Percentiles rank a stretch among this genome's conserved stretches.
phyloP scores from a whole-genome alignment of 2,888 invertebrate species.

The Clusia tigrina region DNA sequence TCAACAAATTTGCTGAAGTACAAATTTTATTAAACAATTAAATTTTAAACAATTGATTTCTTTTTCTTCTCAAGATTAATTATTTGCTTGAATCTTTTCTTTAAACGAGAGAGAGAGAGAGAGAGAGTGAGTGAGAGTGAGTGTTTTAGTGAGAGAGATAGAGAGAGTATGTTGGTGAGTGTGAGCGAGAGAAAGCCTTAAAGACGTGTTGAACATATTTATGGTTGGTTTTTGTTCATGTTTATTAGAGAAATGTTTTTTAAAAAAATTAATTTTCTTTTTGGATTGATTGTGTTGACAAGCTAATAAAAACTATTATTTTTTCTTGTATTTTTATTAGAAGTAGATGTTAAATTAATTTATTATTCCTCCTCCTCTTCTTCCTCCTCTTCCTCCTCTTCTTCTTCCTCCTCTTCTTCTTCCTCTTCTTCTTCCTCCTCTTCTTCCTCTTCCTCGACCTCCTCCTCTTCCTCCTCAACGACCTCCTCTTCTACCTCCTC shows the following conservation, averaged over 20 bases:
- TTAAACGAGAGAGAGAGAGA: conserved; percentile 40
- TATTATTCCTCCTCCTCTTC: conserved; percentile 60
- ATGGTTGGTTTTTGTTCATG: conserved; percentile 30
- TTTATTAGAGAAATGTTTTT: conserved; percentile 41
- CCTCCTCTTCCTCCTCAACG: conserved; percentile 77
- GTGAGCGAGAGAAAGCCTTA: conserved; percentile 35
- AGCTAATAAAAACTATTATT: conserved; percentile 60
- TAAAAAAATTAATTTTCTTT: conserved; percentile 40
- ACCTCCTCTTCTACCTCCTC: conserved; percentile 82
- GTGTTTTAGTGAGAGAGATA: conserved; percentile 20
- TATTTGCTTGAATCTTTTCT: conserved; percentile 12
- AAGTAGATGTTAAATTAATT: conserved; percentile 61
- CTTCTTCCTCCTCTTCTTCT: conserved; percentile 66
- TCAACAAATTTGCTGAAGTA: conserved; percentile 24
- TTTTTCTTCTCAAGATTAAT: conserved; percentile 15
- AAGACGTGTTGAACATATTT: conserved; percentile 34
- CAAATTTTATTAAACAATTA: conserved; percentile 22
- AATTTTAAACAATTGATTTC: conserved; percentile 17
- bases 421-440: conserved; percentile 67
- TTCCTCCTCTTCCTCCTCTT: conserved; percentile 63
- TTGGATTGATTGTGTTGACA: no score
- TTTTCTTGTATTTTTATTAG: conserved; percentile 53
- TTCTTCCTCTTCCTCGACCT: conserved; percentile 73
- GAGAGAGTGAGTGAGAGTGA: conserved; percentile 34
- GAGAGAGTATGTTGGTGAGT: conserved; percentile 20